phyloP scores from a whole-genome alignment of 2,113 vertebrate species.

The Eulemur rufifrons region DNA sequence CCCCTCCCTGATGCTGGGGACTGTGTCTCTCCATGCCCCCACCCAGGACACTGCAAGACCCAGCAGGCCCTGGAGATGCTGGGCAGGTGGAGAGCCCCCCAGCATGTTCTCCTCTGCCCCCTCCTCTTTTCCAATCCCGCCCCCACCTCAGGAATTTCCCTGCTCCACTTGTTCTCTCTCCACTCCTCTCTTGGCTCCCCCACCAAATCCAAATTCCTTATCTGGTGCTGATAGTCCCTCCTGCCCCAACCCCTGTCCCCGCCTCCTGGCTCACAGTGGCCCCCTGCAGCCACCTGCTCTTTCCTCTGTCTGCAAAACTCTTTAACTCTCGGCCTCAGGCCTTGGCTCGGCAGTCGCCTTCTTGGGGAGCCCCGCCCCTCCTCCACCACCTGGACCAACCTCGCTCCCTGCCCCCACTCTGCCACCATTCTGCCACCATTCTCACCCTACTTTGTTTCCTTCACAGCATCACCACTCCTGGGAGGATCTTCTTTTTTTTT shows the following conservation, averaged over 20 bases:
- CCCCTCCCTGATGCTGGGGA: not conserved
- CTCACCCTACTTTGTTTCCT: not conserved
- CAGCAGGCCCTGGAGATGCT: too few relatives aligned
- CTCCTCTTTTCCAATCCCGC: not conserved
- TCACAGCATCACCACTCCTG: not conserved
- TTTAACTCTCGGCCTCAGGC: not conserved
- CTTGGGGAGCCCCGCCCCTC: not conserved
- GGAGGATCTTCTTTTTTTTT: not conserved
- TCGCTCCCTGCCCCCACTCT: not conserved
- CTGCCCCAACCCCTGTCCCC: not conserved
- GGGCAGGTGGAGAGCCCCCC: not conserved
- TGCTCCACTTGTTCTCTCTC: not conserved
- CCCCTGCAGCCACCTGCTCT: not conserved
- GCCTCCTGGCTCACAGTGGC: fast-evolving
- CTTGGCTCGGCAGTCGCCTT: too few relatives aligned
- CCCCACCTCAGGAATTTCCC: not conserved
- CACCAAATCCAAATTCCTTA: not conserved
- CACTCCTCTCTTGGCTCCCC: not conserved
- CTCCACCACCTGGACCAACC: too few relatives aligned
- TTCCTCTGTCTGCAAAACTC: not conserved
- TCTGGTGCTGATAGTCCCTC: not conserved
- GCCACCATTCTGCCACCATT: fast-evolving
- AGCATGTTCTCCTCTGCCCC: not conserved
- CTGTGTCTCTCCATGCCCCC: not conserved
- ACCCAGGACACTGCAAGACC: too few relatives aligned